These are phyloP conservation scores for Enteromius paludinosus DNA, from an alignment of 2,797 vertebrate genomes.

Conservation along the genomic window DNA sequence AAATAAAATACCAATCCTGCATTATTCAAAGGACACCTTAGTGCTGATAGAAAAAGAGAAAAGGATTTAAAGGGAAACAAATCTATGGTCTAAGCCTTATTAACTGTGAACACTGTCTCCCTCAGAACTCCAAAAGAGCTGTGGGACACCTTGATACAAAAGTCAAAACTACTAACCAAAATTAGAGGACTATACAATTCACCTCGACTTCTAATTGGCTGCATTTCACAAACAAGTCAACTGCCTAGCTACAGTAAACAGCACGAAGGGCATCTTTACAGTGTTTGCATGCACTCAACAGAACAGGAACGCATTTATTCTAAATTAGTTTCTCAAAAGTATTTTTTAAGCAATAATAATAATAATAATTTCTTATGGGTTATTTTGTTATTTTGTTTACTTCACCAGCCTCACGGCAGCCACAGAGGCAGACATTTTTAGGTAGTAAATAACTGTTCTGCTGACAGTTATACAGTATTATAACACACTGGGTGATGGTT, in stretches of 20 bases:
- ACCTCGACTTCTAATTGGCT: neutral
- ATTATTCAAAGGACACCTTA: slow-evolving; percentile 77
- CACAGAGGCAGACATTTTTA: slow-evolving; percentile 1
- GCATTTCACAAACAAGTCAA: neutral
- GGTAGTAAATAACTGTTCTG: neutral
- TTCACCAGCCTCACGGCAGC: neutral
- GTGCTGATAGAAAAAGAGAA: slow-evolving; percentile 69
- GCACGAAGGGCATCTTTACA: neutral
- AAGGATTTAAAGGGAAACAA: slow-evolving; percentile 45
- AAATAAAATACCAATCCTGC: slow-evolving; percentile 75
- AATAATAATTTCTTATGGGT: neutral
- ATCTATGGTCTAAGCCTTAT: slow-evolving; percentile 67
- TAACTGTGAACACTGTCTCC: slow-evolving; percentile 49
- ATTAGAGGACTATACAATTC: neutral
- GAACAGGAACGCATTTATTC: neutral
- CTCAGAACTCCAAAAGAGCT: slow-evolving; percentile 14
- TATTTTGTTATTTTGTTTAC: neutral
- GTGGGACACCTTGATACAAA: neutral
- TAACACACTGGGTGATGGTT: slow-evolving; percentile 23
- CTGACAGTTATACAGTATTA: neutral
- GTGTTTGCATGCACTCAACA: neutral
- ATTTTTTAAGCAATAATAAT: neutral
- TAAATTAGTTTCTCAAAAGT: neutral
- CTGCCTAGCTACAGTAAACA: neutral
- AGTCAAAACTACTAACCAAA: neutral